phyloP scores from a whole-genome alignment of 2,113 vertebrate genomes.

The Bujurquina vittata region DNA sequence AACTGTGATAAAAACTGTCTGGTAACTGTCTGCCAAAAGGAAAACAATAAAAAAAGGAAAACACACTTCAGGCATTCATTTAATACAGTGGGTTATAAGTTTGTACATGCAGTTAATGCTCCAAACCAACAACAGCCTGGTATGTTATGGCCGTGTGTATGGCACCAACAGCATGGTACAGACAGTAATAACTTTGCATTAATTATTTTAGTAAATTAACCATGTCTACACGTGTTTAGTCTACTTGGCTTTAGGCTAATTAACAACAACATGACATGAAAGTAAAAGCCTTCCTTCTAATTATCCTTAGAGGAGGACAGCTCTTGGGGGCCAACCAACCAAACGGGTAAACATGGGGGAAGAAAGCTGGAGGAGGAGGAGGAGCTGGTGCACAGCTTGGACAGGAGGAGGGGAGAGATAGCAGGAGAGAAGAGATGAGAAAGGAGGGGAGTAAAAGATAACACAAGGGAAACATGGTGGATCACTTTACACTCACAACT shows the following conservation, averaged over 20 bases:
- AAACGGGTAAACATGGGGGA: slow-evolving; percentile 42
- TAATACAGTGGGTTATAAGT: neutral
- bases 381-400: slow-evolving; percentile 54
- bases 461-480: slow-evolving; percentile 34
- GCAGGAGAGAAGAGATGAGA: slow-evolving; percentile 31
- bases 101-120: neutral
- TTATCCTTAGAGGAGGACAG: slow-evolving; percentile 45
- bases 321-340: slow-evolving; percentile 20
- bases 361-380: slow-evolving; percentile 1
- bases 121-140: neutral
- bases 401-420: neutral
- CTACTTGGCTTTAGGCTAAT: neutral
- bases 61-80: accelerated
- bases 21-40: neutral
- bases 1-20: neutral
- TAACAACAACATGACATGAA: slow-evolving; percentile 25
- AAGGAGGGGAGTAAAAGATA: slow-evolving; percentile 19
- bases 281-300: slow-evolving; percentile 43
- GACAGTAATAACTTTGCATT: neutral
- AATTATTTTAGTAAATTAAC: slow-evolving; percentile 3
- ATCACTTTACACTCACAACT: slow-evolving; percentile 50
- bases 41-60: neutral
- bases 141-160: neutral
- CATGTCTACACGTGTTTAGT: neutral
- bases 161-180: neutral